phyloP scores from a whole-genome alignment of 23 tunicate species.

The Diplosoma virens region DNA sequence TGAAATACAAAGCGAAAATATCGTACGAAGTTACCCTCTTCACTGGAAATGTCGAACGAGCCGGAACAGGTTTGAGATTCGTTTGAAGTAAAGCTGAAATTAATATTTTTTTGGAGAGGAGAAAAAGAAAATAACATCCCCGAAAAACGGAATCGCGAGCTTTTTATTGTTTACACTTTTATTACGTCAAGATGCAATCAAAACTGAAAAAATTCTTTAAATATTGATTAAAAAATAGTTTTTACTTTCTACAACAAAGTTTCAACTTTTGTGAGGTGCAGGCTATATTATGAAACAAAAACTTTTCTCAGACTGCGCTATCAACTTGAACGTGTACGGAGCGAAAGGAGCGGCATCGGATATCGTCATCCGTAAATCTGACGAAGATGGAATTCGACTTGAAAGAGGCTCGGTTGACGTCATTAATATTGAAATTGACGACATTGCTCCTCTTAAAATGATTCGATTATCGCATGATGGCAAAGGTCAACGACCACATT shows the following conservation, averaged over 20 bases:
- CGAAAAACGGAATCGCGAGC: too few species aligned
- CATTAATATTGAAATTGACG: conserved; percentile 63
- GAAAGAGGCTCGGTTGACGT: conserved; percentile 90
- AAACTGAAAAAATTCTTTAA: too few species aligned
- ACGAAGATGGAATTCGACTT: conserved; percentile 82
- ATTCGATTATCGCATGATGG: conserved; percentile 67
- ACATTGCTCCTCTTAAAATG: conserved; percentile 84
- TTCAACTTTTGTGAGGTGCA: too few species aligned
- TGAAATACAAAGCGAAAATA: conserved; percentile 72
- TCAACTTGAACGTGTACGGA: conserved; percentile 76
- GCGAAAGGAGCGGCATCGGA: conserved; percentile 63
- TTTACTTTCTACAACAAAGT: too few species aligned
- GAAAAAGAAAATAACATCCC: too few species aligned
- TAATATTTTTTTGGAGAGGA: too few species aligned
- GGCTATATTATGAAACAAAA: too few species aligned
- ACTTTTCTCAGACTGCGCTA: conserved; percentile 76
- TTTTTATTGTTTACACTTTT: too few species aligned
- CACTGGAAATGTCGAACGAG: conserved; percentile 71
- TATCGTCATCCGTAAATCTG: conserved; percentile 64
- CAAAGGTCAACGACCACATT: conserved; percentile 73
- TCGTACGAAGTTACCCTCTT: conserved; percentile 76
- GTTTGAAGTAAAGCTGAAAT: too few species aligned
- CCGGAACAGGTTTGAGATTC: conserved; percentile 99
- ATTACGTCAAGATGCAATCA: too few species aligned
- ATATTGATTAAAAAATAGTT: too few species aligned